phyloP scores from a whole-genome alignment of 2,888 invertebrate genomes.

The Neria commutata region DNA sequence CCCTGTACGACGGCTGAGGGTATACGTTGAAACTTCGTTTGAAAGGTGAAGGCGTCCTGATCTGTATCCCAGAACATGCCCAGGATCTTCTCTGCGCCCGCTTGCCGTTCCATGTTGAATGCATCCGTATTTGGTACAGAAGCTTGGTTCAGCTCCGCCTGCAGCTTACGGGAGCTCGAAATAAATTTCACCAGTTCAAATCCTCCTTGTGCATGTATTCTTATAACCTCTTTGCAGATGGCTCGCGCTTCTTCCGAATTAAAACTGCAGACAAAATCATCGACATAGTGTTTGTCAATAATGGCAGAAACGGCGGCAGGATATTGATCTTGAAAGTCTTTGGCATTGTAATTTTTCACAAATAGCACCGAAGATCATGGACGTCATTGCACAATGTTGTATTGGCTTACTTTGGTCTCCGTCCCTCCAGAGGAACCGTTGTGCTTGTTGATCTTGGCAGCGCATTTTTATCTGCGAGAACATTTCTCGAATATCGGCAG shows the following conservation, averaged over 20 bases:
- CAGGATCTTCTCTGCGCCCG: constrained; percentile 26
- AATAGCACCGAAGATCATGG: constrained; percentile 9
- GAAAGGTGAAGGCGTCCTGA: constrained; percentile 29
- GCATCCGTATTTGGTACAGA: not conserved
- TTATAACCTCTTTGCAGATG: constrained; percentile 14
- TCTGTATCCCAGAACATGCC: constrained; percentile 33
- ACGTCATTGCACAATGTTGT: not conserved
- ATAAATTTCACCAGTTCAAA: constrained; percentile 27
- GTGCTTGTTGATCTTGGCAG: constrained; percentile 4
- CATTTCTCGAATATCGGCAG: constrained; percentile 30
- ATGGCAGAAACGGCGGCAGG: constrained; percentile 15
- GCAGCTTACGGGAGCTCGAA: constrained; percentile 17
- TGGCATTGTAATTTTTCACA: constrained; percentile 25
- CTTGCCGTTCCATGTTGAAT: constrained; percentile 10
- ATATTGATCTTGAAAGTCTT: constrained; percentile 5
- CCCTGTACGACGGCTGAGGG: constrained; percentile 12
- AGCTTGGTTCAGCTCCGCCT: not conserved
- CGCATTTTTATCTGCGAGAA: constrained; percentile 36
- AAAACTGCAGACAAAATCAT: constrained; percentile 27
- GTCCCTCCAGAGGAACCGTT: not conserved
- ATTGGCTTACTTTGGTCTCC: not conserved
- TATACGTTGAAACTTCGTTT: constrained; percentile 13
- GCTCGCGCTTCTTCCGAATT: constrained; percentile 19
- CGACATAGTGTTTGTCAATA: constrained; percentile 23
- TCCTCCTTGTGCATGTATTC: constrained; percentile 21